Evolutionary conservation across 2,113 vertebrate genomes (phyloP).

Genomic region (Crotalus viridis): DNA sequence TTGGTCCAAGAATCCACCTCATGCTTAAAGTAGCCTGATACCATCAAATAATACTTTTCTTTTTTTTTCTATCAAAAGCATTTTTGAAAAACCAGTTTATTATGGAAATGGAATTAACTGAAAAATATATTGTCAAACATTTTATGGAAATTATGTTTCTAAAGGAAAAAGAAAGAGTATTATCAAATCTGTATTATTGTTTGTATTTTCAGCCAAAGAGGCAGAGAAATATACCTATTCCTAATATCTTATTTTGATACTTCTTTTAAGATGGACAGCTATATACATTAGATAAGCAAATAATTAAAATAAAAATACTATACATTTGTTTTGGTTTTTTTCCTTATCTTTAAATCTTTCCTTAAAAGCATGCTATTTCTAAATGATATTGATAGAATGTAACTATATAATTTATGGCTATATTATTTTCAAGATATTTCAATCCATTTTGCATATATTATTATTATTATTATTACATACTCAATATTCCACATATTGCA

Average conservation of each 20-base stretch:
- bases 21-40: background rate
- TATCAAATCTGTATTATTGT: background rate
- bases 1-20: background rate
- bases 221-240: background rate
- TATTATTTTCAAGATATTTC: background rate
- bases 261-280: no score
- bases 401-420: background rate
- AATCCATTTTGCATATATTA: background rate
- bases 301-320: no score
- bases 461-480: background rate
- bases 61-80: background rate
- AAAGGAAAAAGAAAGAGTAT: background rate
- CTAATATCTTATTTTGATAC: background rate
- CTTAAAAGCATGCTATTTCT: background rate
- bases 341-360: background rate
- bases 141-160: background rate
- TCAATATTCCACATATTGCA: background rate
- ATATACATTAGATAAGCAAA: no score
- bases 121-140: background rate
- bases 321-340: no score
- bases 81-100: background rate
- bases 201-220: background rate
- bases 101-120: background rate
- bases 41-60: conserved; percentile 7
- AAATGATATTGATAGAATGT: background rate